Conservation (phyloP, 2,797 vertebrate species). For the Allobates femoralis region DNA sequence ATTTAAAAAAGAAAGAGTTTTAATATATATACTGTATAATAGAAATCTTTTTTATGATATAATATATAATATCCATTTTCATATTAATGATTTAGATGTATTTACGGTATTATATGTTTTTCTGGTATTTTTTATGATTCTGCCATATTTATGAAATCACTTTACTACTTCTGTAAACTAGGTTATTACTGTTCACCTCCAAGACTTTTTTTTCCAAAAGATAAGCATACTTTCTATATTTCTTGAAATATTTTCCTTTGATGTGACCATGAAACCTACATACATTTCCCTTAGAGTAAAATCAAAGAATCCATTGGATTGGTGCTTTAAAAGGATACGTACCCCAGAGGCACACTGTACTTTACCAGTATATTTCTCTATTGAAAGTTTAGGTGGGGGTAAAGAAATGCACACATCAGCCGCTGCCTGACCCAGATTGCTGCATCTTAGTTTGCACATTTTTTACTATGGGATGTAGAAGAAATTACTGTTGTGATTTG, state of each 20-base stretch:
- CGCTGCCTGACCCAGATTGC: slow-evolving; percentile 33
- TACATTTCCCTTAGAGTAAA: slow-evolving; percentile 24
- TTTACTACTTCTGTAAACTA: background rate
- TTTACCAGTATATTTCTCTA: slow-evolving; percentile 27
- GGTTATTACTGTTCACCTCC: background rate
- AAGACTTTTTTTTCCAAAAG: background rate
- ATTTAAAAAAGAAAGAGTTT: too few relatives aligned
- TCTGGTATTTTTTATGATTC: background rate
- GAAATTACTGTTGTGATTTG: background rate
- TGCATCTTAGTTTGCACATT: background rate
- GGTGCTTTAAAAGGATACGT: slow-evolving; percentile 12
- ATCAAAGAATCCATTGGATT: slow-evolving; percentile 36
- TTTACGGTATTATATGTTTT: background rate
- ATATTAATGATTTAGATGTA: background rate
- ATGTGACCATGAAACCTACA: slow-evolving; percentile 23
- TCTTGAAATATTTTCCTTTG: slow-evolving; percentile 13
- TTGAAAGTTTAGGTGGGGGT: slow-evolving; percentile 14
- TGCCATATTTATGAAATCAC: background rate
- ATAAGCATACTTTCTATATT: slow-evolving; percentile 8
- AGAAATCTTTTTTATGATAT: too few relatives aligned
- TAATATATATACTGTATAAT: too few relatives aligned
- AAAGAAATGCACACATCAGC: slow-evolving; percentile 12
- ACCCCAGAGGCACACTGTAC: slow-evolving; percentile 25
- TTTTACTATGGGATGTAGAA: slow-evolving; percentile 19
- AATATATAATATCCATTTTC: too few relatives aligned